Base-by-base conservation (phyloP, 2,888 invertebrate genomes). In the Liodrosophila aerea region DNA sequence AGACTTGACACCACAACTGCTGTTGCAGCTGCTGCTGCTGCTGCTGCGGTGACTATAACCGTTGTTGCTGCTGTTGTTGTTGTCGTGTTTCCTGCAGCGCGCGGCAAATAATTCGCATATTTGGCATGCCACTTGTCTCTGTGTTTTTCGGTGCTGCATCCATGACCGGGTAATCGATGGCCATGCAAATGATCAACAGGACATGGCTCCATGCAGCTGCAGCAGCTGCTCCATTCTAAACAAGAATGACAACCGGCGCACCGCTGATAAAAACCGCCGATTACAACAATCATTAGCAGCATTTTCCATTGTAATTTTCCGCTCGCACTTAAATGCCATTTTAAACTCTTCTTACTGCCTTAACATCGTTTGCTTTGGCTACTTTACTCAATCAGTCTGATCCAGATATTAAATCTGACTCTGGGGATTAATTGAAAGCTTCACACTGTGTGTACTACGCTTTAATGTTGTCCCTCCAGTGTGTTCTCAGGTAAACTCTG, bases 41-140 rank as follows among this genome's bases (percentile, higher is more conserved):
- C 45, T 13, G 33, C 8, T 27, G n/a, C n/a, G n/a, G n/a, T n/a
- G n/a, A n/a, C n/a, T n/a, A n/a, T n/a, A n/a, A n/a, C n/a, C n/a
- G 31, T 13, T 13, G 43, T 31, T 11, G 22, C n/a, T 40, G 51
- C 31, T 33, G 31, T 9, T 22, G 44, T 3, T 45, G 41, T 36
- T 58, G 51, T 62, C 54, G 64, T 52, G 63, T 58, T 72, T 71
- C 71, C 73, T 73, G 67, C 59, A 61, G 60, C 51, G 46, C 39
- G 58, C 52, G 52, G 68, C 61, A 76, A 82, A 82, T 82, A 73
- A 71, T 78, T 78, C 73, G 78, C 71, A 81, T 78, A 78, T 78
- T 82, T 82, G 73, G 82, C 63, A 64, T 65, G 67, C 70, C 82
- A 70, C 57, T 72, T 68, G 72, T 74, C 65, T 54, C 65, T 54